A percentile compares a stretch with the other conserved stretches of the same genome.
Evolutionary conservation across 2,113 vertebrate species (phyloP).

Genomic region (Austrofundulus limnaeus): DNA sequence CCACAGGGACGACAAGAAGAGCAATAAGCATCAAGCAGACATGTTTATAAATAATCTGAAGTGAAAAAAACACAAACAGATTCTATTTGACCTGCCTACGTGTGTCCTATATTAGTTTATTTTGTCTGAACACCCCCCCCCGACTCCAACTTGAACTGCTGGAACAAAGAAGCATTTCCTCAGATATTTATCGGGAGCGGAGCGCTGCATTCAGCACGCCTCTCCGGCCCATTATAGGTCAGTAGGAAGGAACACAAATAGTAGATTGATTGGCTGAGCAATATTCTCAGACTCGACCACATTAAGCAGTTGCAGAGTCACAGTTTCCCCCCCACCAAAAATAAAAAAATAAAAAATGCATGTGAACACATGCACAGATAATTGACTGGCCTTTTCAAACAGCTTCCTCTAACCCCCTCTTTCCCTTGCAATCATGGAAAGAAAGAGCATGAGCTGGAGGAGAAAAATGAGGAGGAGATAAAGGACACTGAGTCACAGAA

Average conservation of each 20-base stretch:
- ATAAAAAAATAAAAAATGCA: constrained; percentile 22
- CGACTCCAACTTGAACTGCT: too few relatives aligned
- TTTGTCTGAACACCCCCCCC: constrained; percentile 62
- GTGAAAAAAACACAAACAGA: constrained; percentile 12
- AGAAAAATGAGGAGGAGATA: constrained; percentile 36
- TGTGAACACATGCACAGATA: constrained; percentile 57
- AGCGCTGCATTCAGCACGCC: constrained; percentile 51
- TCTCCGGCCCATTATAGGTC: constrained; percentile 66
- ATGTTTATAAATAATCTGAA: constrained; percentile 52
- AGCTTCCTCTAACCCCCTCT: constrained; percentile 37
- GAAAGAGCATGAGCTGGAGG: constrained; percentile 36
- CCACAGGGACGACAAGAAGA: constrained; percentile 29
- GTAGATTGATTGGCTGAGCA: constrained; percentile 56
- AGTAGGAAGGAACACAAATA: constrained; percentile 72
- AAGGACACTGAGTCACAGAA: constrained; percentile 53
- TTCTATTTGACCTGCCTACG: constrained; percentile 36
- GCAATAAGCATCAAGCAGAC: constrained; percentile 20
- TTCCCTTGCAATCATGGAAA: constrained; percentile 47
- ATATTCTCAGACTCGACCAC: constrained; percentile 45
- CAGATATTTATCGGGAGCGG: constrained; percentile 63
- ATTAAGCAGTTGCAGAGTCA: constrained; percentile 52
- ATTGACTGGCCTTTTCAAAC: constrained; percentile 52
- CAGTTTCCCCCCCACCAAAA: constrained; percentile 10
- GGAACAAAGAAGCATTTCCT: constrained; percentile 69
- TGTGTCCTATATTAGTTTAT: constrained; percentile 36